Evolutionary conservation across 2,888 invertebrate genomes (phyloP).

Genomic region (Melanargia galathea): DNA sequence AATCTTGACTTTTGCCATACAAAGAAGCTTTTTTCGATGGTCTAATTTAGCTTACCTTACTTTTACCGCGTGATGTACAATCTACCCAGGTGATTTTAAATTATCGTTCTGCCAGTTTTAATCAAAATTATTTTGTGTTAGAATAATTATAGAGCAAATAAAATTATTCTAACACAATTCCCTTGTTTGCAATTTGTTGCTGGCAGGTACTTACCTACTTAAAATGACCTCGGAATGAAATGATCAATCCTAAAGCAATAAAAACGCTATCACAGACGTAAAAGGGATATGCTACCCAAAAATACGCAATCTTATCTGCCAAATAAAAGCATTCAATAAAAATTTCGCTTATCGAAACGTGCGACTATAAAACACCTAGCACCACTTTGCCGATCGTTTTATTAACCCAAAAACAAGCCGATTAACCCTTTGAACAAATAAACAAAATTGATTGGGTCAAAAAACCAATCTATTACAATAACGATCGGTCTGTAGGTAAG

Average conservation of each 20-base stretch:
- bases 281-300: constrained; percentile 1
- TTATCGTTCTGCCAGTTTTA: background rate
- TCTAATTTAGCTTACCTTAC: no score
- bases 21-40: no score
- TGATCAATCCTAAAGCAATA: background rate
- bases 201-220: background rate
- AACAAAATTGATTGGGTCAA: constrained; percentile 33
- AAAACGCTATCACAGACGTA: background rate
- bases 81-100: background rate
- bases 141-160: background rate
- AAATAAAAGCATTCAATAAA: constrained; percentile 13
- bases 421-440: constrained; percentile 11
- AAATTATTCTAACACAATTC: no score
- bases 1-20: no score
- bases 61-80: no score
- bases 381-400: constrained; percentile 32
- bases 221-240: background rate
- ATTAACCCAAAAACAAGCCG: constrained; percentile 29
- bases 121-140: no score
- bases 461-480: constrained; percentile 41
- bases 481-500: constrained; percentile 37
- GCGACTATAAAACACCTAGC: constrained; percentile 33
- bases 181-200: background rate
- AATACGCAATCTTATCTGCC: constrained; percentile 10
- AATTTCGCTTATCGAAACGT: constrained; percentile 26